Percentiles rank a stretch among this genome's conserved stretches.
These are phyloP conservation scores for Drosophila mayri DNA, from an alignment of 1,140 invertebrate genomes.

Conservation along the genomic window DNA sequence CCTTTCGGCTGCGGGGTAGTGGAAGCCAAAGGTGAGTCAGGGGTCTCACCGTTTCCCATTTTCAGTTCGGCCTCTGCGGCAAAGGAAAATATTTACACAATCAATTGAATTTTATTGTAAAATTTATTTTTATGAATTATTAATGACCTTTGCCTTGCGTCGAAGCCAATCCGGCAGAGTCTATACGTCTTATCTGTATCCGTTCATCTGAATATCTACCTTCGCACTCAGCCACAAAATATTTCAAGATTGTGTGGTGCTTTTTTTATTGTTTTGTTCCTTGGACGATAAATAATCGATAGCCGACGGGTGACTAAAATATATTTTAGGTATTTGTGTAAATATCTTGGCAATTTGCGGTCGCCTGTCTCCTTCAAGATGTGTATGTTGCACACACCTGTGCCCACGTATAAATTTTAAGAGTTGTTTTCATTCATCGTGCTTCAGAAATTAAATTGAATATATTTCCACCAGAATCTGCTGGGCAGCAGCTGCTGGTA, in stretches of 20 bases:
- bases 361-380: conserved; percentile 18
- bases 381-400: conserved; percentile 8
- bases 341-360: conserved; percentile 46
- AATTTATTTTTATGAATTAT: conserved; percentile 77
- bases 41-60: conserved; percentile 1
- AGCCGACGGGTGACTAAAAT: conserved; percentile 20
- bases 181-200: conserved; percentile 35
- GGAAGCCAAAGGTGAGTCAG: neutral
- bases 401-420: neutral
- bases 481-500: conserved; percentile 44
- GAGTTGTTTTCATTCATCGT: conserved; percentile 13
- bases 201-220: conserved; percentile 44
- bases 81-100: conserved; percentile 76
- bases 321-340: conserved; percentile 25
- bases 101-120: conserved; percentile 81
- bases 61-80: conserved; percentile 24
- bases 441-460: conserved; percentile 20
- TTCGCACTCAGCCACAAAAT: conserved; percentile 33
- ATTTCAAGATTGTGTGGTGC: conserved; percentile 56
- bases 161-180: neutral
- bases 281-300: conserved; percentile 23
- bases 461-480: conserved; percentile 16
- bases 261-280: conserved; percentile 17
- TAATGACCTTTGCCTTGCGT: conserved; percentile 58
- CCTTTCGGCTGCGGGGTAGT: conserved; percentile 8